phyloP scores from a whole-genome alignment of 2,113 vertebrate species.

The Anhinga rufa region DNA sequence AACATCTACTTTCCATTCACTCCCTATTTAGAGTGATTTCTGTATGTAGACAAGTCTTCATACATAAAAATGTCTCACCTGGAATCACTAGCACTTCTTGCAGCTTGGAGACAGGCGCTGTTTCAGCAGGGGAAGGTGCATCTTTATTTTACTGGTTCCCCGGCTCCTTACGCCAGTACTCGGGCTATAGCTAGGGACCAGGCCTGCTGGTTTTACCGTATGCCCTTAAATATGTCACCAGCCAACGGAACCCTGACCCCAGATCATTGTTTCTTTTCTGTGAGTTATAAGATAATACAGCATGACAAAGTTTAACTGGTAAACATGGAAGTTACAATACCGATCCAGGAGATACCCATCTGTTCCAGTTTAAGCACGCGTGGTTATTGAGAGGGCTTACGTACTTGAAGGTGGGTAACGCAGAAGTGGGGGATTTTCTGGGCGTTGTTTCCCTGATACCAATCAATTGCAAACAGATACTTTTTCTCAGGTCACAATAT shows the following conservation, averaged over 20 bases:
- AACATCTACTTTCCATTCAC: background rate
- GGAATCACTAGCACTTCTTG: background rate
- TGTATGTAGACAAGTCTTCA: background rate
- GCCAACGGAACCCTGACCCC: background rate
- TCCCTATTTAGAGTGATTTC: background rate
- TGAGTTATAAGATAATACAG: background rate
- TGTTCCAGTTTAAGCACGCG: background rate
- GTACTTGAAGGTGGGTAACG: background rate
- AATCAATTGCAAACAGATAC: background rate
- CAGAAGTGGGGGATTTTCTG: background rate
- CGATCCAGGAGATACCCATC: rapidly evolving
- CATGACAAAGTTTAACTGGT: background rate
- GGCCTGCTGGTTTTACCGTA: background rate
- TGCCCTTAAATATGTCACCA: background rate
- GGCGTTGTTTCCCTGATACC: background rate
- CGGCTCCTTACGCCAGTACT: background rate
- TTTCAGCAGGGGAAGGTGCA: background rate
- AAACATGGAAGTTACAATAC: background rate
- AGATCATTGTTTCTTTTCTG: background rate
- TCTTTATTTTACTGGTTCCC: background rate
- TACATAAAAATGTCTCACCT: background rate
- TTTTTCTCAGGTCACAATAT: background rate
- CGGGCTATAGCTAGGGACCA: background rate
- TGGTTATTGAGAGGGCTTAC: background rate
- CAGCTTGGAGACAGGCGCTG: background rate